Evolutionary conservation across 1,140 invertebrate genomes (phyloP).

Genomic region (Euwallacea fornicatus): DNA sequence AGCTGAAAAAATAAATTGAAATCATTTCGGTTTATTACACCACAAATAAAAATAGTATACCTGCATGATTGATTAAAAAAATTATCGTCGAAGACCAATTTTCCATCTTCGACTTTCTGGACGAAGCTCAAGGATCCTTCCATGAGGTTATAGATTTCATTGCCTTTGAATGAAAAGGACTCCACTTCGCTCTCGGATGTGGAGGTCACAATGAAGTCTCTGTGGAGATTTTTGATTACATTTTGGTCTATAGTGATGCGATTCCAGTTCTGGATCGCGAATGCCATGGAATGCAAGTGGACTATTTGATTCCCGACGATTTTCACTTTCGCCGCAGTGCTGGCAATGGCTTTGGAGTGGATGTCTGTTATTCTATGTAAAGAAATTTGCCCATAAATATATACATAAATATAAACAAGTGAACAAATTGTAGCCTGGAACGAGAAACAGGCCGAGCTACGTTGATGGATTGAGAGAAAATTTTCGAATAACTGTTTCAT

Average conservation of each 20-base stretch:
- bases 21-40: too few relatives aligned
- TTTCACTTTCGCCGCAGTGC: constrained; percentile 62
- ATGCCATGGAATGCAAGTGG: constrained; percentile 57
- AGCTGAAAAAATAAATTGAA: constrained; percentile 45
- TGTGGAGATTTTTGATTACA: constrained; percentile 60
- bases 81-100: constrained; percentile 62
- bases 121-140: constrained; percentile 60
- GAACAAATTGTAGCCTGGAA: too few relatives aligned
- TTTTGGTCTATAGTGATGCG: constrained; percentile 65
- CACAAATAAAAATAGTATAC: neutral
- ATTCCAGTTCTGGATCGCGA: constrained; percentile 66
- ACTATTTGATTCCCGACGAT: constrained; percentile 66
- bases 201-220: constrained; percentile 58
- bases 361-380: constrained; percentile 62
- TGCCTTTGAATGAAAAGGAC: constrained; percentile 63
- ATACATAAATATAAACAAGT: too few relatives aligned
- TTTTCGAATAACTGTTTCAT: neutral
- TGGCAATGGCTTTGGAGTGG: constrained; percentile 63
- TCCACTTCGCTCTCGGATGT: constrained; percentile 48
- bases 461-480: too few relatives aligned
- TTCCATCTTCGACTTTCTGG: constrained; percentile 56
- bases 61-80: constrained; percentile 64
- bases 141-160: constrained; percentile 60
- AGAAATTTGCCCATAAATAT: too few relatives aligned
- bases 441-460: too few relatives aligned